phyloP scores from a whole-genome alignment of 37 sponge, comb jelly and placozoan genomes.

The Beroe forskalii region DNA sequence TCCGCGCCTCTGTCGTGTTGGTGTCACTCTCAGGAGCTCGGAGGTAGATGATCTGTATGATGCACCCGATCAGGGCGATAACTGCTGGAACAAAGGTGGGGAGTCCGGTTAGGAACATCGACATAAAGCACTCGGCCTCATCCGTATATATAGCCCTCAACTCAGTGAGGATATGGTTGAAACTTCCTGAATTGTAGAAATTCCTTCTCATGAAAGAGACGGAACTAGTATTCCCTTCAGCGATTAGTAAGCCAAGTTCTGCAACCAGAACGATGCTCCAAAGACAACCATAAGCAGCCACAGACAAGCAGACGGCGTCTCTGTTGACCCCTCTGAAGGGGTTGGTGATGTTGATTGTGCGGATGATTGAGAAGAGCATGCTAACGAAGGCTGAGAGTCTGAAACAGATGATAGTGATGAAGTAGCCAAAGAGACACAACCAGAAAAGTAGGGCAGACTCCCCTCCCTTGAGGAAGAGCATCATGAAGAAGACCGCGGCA shows the following conservation, averaged over 20 bases:
- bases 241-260: too few relatives aligned
- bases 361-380: not conserved
- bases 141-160: not conserved
- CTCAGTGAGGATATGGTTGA: not conserved
- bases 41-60: not conserved
- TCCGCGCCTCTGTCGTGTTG: not conserved
- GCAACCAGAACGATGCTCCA: too few relatives aligned
- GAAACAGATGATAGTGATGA: conserved; percentile 34
- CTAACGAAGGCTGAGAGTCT: conserved; percentile 51
- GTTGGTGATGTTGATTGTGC: conserved; percentile 23
- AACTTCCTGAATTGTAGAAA: conserved; percentile 1
- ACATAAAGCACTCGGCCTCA: not conserved
- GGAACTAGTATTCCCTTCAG: not conserved
- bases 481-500: not conserved
- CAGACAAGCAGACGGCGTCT: not conserved
- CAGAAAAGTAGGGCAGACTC: not conserved
- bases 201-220: too few relatives aligned
- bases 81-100: not conserved
- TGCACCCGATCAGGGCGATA: not conserved
- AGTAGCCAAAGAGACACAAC: not conserved
- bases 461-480: not conserved
- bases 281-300: too few relatives aligned
- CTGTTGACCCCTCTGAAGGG: conserved; percentile 9
- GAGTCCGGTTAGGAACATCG: not conserved
- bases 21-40: not conserved